Conservation (phyloP, 2,113 vertebrate genomes). For the Casuarius casuarius region DNA sequence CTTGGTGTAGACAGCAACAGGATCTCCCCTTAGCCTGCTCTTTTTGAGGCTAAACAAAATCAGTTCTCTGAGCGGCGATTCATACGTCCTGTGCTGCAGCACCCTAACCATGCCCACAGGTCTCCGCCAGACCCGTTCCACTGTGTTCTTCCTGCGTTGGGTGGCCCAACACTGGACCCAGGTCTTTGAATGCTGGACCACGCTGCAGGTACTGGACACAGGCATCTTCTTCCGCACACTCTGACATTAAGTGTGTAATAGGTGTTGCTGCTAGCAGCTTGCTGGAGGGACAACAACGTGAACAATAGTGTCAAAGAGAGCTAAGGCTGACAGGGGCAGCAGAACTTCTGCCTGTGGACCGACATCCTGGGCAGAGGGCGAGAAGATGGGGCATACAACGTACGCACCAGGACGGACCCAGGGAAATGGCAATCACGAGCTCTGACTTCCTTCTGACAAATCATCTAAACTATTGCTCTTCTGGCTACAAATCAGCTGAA, state of each 20-base stretch:
- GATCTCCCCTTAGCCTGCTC: too few relatives aligned
- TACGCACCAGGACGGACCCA: accelerated
- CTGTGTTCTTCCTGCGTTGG: neutral
- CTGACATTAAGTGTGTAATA: neutral
- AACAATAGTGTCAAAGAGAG: neutral
- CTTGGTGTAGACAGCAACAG: too few relatives aligned
- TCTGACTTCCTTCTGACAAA: neutral
- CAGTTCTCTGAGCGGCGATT: too few relatives aligned
- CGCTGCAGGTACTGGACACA: too few relatives aligned
- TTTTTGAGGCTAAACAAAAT: too few relatives aligned
- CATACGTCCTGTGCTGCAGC: too few relatives aligned
- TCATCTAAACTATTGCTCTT: neutral
- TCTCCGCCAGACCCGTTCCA: neutral
- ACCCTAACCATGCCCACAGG: too few relatives aligned
- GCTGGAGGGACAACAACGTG: neutral
- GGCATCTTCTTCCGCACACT: too few relatives aligned
- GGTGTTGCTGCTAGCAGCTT: neutral
- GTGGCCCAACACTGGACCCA: too few relatives aligned
- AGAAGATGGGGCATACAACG: accelerated
- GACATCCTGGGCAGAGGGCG: neutral
- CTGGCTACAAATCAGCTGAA: neutral
- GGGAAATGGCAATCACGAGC: neutral
- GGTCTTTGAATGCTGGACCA: too few relatives aligned
- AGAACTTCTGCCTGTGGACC: neutral
- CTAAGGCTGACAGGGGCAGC: neutral